Evolutionary conservation across 2,113 vertebrate species (phyloP), one percentile per base, ranked within the genome.

Genomic region (Hirundichthys speculiger): DNA sequence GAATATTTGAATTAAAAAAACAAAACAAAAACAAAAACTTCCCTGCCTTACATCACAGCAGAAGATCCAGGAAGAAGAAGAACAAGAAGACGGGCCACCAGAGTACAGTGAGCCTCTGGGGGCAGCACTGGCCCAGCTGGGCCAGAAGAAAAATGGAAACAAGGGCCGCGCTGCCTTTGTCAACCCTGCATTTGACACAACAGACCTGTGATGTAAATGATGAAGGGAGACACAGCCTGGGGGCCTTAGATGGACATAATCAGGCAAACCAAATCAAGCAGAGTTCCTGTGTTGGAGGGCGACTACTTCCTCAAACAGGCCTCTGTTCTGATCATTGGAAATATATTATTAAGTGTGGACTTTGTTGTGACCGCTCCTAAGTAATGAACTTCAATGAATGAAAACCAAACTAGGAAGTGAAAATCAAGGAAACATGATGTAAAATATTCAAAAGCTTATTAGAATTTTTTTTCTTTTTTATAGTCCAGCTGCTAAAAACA

Each of bases 201-300:
- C 93, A 0, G 94, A 98, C 61, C 65, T 98, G 63, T 98, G 89
- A 98, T 41, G 8, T 13, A 19, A 46, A 48, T 6, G 34, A 3
- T 43, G 13, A 46, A 40, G 1, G 22, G 16, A 34, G 22, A 7
- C 13, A 39, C 13, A 18, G 2, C 16, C 18, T 39, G 51, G 1
- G 55, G 20, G 27, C 50, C 57, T 63, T 21, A 52, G 14, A 57
- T 39, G 50, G 47, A 55, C 38, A 54, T 54, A 42, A 69, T 60
- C 61, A 68, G 15, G 5, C 18, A 48, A 56, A 49, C 64, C 46
- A 59, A 75, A 52, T 58, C 20, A 59, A 52, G 60, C 20, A 13
- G 10, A 16, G 13, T 42, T 21, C 45, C 22, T 3, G 12, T 38
- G 11, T 48, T 67, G 25, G 6, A 45, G 57, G 19, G 22, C 49